Percentiles rank a stretch among this genome's conserved stretches.
These are phyloP conservation scores for Cacatua alba DNA, from an alignment of 2,113 vertebrate genomes.

Conservation along the genomic window DNA sequence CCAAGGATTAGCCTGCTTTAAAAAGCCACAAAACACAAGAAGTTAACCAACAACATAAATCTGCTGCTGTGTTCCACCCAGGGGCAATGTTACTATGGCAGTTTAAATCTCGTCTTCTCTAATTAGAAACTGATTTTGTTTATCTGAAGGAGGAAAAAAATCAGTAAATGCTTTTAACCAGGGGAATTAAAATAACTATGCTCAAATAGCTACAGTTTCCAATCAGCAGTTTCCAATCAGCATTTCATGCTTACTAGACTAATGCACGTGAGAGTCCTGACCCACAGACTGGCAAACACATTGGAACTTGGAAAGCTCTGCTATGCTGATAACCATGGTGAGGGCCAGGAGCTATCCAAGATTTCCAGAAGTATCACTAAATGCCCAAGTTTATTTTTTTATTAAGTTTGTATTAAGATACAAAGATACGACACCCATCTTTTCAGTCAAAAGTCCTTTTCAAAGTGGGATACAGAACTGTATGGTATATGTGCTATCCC, in stretches of 20 bases:
- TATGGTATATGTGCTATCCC: neutral
- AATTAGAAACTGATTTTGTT: neutral
- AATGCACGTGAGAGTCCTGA: neutral
- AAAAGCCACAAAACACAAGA: neutral
- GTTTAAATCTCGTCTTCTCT: neutral
- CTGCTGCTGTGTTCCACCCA: neutral
- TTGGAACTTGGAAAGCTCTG: neutral
- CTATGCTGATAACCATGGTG: neutral
- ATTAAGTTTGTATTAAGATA: neutral
- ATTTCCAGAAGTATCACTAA: neutral
- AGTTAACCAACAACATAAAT: neutral
- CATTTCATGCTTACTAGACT: neutral
- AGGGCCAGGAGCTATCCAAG: neutral
- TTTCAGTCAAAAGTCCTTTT: neutral
- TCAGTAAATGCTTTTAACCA: neutral
- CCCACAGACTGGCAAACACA: neutral
- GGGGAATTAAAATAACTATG: neutral
- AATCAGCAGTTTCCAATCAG: neutral
- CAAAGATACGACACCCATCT: neutral
- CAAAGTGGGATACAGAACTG: neutral
- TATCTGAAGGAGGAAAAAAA: neutral
- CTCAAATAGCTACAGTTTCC: neutral
- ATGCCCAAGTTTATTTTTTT: neutral
- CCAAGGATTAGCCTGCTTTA: neutral
- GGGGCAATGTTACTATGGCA: neutral